phyloP scores from a whole-genome alignment of 1,140 invertebrate species.

The Cotesia typhae region DNA sequence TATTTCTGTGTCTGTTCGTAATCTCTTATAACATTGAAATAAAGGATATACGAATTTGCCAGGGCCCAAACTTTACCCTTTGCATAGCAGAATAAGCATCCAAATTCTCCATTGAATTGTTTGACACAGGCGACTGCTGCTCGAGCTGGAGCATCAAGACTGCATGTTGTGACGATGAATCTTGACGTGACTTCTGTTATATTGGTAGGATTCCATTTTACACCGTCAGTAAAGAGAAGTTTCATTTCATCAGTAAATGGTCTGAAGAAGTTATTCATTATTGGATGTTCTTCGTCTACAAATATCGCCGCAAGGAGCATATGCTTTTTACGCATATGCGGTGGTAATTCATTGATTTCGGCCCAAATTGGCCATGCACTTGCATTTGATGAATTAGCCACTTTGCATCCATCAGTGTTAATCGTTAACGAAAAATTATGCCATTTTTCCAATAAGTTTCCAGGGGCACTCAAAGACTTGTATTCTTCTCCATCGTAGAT shows the following conservation, averaged over 20 bases:
- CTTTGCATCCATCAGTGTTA: constrained; percentile 31
- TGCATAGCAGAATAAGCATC: constrained; percentile 27
- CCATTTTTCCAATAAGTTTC: neutral
- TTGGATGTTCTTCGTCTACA: too few relatives aligned
- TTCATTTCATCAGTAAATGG: too few relatives aligned
- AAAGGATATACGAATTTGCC: constrained; percentile 20
- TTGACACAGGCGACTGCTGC: constrained; percentile 9
- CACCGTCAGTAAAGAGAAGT: too few relatives aligned
- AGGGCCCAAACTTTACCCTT: constrained; percentile 4
- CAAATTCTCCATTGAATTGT: constrained; percentile 27
- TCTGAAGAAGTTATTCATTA: too few relatives aligned
- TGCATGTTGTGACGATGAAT: constrained; percentile 7
- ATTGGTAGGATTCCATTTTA: too few relatives aligned
- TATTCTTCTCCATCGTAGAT: constrained; percentile 29
- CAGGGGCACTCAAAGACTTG: neutral
- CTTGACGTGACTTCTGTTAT: constrained; percentile 15
- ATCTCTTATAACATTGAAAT: neutral
- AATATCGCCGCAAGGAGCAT: too few relatives aligned
- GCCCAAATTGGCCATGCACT: constrained; percentile 32
- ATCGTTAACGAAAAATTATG: constrained; percentile 34
- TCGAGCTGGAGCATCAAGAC: constrained; percentile 22
- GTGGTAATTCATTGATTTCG: too few relatives aligned
- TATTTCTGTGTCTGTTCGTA: neutral
- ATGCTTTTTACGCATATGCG: too few relatives aligned
- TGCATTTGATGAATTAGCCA: constrained; percentile 29